Base-by-base conservation (phyloP, 2,113 vertebrate genomes). In the Dinomys branickii region DNA sequence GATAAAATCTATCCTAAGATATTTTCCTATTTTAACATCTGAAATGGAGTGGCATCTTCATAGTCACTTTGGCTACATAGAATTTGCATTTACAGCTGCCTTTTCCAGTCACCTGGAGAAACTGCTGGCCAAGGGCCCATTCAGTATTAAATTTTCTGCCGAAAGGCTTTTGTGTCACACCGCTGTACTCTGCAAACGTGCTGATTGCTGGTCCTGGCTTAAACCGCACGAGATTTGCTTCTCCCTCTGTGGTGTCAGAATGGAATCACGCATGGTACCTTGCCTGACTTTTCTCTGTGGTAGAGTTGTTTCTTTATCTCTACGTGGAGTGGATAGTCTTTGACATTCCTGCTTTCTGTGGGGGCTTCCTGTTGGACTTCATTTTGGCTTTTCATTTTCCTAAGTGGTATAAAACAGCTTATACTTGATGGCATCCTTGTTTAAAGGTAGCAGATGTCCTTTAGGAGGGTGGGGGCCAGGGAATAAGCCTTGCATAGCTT, bases 1-100 rank as follows among this genome's bases (percentile, higher is more conserved):
- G 59, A 61, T 61, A 61, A 61, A 61, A 61, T 61, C 24, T 28
- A 24, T 61, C 1, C 87, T 91, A 58, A 90, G 50, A 38, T 41
- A 5, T 20, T 91, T 92, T 61, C 9, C 58, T 44, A 44, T 88
- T 92, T 90, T 33, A 50, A 30, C 59, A 14, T 59, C 86, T 97
- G 41, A 94, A 84, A 52, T 65, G 85, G 35, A 78, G 54, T 90
- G 26, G 11, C 3, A 54, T 26, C 3, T 13, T 61, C 47, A 71
- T 16, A 96, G 4, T 96, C 56, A 85, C 35, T 89, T 89, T 65
- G 71, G 35, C 7, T 83, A 88, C 16, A 35, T 35, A 35, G 33
- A 41, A 67, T 95, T 95, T 85, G 30, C 54, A 83, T 91, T 92
- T 96, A 44, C 17, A n/a, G 83, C 58, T 94, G 69, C 61, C 75